phyloP scores from a whole-genome alignment of 2,888 invertebrate genomes.

The Orchestes rusci region DNA sequence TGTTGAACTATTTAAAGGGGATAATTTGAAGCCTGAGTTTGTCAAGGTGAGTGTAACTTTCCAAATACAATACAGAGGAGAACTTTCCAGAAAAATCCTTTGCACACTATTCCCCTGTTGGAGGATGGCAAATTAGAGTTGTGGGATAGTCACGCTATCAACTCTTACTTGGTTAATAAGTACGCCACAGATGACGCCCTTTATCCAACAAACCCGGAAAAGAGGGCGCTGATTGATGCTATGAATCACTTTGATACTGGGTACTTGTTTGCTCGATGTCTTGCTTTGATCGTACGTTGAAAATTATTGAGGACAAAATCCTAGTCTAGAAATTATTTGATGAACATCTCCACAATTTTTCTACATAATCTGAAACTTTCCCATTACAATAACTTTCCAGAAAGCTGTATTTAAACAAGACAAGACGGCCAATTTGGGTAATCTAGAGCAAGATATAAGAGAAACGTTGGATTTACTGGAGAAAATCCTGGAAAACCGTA shows the following conservation, averaged over 20 bases:
- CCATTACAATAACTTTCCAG: too few species aligned
- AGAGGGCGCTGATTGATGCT: slow-evolving; percentile 48
- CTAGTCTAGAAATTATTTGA: slow-evolving; percentile 7
- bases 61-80: too few species aligned
- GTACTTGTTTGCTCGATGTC: slow-evolving; percentile 40
- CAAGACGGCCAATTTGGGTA: slow-evolving; percentile 4
- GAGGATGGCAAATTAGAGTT: slow-evolving; percentile 49
- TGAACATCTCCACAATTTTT: too few species aligned
- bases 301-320: too few species aligned
- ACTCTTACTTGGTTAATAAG: slow-evolving; percentile 53
- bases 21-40: slow-evolving; percentile 10
- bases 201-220: slow-evolving; percentile 48
- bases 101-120: slow-evolving; percentile 52
- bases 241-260: slow-evolving; percentile 48
- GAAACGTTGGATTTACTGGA: slow-evolving; percentile 6
- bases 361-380: too few species aligned
- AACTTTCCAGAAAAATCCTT: slow-evolving; percentile 35
- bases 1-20: slow-evolving; percentile 5
- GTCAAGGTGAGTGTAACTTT: too few species aligned
- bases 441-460: neutral
- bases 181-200: slow-evolving; percentile 50
- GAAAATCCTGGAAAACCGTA: slow-evolving; percentile 1
- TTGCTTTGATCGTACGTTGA: neutral
- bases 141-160: slow-evolving; percentile 62
- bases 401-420: slow-evolving; percentile 7